A percentile compares a stretch with the other conserved stretches of the same genome.
Conservation (phyloP, 1,140 invertebrate species). For the Bombus affinis region DNA sequence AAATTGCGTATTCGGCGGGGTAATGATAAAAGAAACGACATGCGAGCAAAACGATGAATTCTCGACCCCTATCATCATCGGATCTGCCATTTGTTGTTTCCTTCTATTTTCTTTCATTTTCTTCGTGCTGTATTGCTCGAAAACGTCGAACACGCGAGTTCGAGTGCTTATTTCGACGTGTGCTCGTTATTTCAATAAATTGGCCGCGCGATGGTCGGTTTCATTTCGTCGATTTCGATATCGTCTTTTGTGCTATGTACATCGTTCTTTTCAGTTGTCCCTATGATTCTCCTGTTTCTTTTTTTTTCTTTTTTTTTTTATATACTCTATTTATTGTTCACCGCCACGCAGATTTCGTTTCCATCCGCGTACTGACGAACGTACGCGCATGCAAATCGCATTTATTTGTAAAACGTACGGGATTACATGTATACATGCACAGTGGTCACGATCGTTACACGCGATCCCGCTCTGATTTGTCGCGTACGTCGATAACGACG, state of each 20-base stretch:
- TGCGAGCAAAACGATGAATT: constrained; percentile 32
- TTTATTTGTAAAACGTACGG: constrained; percentile 42
- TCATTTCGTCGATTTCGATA: constrained; percentile 25
- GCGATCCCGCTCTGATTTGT: constrained; percentile 19
- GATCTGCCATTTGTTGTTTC: constrained; percentile 44
- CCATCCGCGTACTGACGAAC: constrained; percentile 32
- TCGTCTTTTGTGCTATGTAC: constrained; percentile 23
- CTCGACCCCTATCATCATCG: constrained; percentile 21
- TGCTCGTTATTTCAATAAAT: constrained; percentile 49
- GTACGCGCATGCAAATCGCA: constrained; percentile 6
- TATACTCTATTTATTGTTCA: constrained; percentile 68
- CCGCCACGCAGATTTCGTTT: constrained; percentile 37
- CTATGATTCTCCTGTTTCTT: neutral
- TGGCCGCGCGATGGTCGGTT: constrained; percentile 61
- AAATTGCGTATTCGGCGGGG: constrained; percentile 73
- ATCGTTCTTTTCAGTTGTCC: constrained; percentile 22
- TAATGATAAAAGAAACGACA: constrained; percentile 21
- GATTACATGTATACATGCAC: constrained; percentile 32
- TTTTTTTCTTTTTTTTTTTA: constrained; percentile 66
- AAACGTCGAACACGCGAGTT: neutral
- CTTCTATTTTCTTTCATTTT: neutral
- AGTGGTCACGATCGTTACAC: constrained; percentile 25
- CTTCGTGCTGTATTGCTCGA: constrained; percentile 4
- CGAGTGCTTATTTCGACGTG: neutral
- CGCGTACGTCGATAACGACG: neutral